phyloP scores from a whole-genome alignment of 2,888 invertebrate species.

The Colostygia pectinataria region DNA sequence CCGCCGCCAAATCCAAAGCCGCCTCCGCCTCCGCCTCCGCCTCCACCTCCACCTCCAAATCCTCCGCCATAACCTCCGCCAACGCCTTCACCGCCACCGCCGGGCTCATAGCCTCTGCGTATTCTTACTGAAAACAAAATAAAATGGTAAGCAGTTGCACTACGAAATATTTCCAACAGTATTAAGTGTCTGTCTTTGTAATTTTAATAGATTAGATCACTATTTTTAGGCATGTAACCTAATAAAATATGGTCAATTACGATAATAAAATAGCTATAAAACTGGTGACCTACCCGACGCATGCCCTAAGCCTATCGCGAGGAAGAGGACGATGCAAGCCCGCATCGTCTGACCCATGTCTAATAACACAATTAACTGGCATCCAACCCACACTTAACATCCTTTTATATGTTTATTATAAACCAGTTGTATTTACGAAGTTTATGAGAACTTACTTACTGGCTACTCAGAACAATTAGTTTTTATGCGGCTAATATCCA shows the following conservation, averaged over 20 bases:
- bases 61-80: constrained; percentile 33
- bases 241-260: not conserved
- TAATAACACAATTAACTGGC: constrained; percentile 51
- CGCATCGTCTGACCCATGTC: constrained; percentile 58
- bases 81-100: constrained; percentile 43
- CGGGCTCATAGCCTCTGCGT: constrained; percentile 55
- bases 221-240: constrained; percentile 5
- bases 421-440: constrained; percentile 54
- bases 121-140: constrained; percentile 56
- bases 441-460: constrained; percentile 49
- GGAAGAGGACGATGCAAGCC: constrained; percentile 47
- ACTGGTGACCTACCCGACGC: constrained; percentile 48
- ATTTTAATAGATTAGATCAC: not conserved
- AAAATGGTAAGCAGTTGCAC: constrained; percentile 7
- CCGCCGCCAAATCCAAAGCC: constrained; percentile 45
- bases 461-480: constrained; percentile 52
- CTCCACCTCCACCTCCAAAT: constrained; percentile 40
- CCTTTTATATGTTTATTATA: constrained; percentile 70
- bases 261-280: not conserved
- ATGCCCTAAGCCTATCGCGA: constrained; percentile 41
- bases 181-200: too few species aligned
- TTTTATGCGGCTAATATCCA: constrained; percentile 33
- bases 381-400: constrained; percentile 40
- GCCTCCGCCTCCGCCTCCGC: constrained; percentile 36
- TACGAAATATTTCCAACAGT: too few species aligned